Conservation (phyloP, 2,113 vertebrate genomes). For the Python bivittatus region DNA sequence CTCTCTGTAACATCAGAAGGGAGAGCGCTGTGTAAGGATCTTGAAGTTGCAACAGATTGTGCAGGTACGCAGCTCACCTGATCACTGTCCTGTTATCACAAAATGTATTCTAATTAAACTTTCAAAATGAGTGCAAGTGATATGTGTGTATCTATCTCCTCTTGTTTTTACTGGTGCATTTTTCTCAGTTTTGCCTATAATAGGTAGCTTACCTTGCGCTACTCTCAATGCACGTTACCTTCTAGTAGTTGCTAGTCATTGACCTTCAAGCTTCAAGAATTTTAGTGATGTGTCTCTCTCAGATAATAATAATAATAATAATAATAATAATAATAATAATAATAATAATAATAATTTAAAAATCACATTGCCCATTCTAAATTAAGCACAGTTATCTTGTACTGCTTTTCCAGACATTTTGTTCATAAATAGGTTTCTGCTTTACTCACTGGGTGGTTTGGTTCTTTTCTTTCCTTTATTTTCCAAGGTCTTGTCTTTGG, state of each 20-base stretch:
- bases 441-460: constrained; percentile 22
- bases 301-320: not conserved
- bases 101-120: not conserved
- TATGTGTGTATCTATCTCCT: not conserved
- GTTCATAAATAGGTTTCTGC: not conserved
- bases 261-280: not conserved
- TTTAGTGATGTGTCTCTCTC: not conserved
- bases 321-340: not conserved
- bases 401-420: not conserved
- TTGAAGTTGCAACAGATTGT: not conserved
- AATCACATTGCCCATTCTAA: not conserved
- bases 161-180: not conserved
- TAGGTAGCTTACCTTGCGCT: not conserved
- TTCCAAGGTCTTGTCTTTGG: constrained; percentile 91
- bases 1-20: not conserved
- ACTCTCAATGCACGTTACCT: not conserved
- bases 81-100: not conserved
- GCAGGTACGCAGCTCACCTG: not conserved
- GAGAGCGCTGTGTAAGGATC: not conserved
- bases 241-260: no score
- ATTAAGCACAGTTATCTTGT: not conserved
- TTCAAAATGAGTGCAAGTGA: not conserved
- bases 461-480: not conserved
- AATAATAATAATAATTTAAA: not conserved
- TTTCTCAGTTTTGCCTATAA: not conserved